phyloP scores from a whole-genome alignment of 2,113 vertebrate genomes.

The Pagrus major region DNA sequence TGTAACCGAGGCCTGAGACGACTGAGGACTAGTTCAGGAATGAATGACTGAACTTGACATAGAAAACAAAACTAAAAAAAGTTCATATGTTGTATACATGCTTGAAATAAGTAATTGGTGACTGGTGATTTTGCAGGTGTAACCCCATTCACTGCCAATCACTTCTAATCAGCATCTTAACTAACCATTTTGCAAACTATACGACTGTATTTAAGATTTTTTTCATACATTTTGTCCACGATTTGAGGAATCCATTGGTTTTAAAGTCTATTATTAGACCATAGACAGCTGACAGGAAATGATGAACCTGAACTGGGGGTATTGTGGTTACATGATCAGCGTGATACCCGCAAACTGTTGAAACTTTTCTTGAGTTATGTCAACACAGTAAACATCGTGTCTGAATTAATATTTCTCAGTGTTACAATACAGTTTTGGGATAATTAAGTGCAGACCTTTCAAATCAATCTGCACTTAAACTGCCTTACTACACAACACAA shows the following conservation, averaged over 20 bases:
- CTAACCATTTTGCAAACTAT: too few species aligned
- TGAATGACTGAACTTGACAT: constrained; percentile 3
- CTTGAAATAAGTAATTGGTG: not conserved
- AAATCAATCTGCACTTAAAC: not conserved
- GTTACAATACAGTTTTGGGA: not conserved
- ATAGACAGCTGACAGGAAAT: not conserved
- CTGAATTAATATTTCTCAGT: not conserved
- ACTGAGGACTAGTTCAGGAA: constrained; percentile 7
- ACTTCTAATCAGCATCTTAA: not conserved
- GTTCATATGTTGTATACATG: not conserved
- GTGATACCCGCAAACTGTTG: too few species aligned
- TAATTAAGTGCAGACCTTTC: not conserved
- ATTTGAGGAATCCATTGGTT: not conserved
- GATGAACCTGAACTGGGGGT: not conserved
- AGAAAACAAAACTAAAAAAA: not conserved
- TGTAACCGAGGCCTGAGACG: constrained; percentile 4
- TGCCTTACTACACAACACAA: not conserved
- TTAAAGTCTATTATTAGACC: not conserved
- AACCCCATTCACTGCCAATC: not conserved
- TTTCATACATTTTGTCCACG: not conserved
- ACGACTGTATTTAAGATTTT: too few species aligned
- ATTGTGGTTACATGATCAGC: too few species aligned
- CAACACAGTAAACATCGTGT: not conserved
- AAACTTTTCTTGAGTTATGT: not conserved
- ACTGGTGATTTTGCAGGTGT: not conserved